phyloP scores from a whole-genome alignment of 2,888 invertebrate species.

The Xestia xanthographa region DNA sequence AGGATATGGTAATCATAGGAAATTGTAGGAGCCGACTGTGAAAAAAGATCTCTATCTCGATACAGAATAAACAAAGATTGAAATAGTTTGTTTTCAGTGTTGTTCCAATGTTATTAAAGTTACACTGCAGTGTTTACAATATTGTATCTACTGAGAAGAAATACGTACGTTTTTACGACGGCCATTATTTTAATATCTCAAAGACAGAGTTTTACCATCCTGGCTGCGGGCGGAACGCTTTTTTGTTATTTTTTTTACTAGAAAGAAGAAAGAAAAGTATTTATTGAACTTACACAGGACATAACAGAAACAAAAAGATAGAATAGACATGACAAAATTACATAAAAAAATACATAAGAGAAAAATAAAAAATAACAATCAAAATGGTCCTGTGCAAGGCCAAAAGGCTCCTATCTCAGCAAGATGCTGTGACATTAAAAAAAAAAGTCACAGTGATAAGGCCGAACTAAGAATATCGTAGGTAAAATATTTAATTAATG shows the following conservation, averaged over 20 bases:
- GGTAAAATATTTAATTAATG: not conserved
- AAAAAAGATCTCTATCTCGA: not conserved
- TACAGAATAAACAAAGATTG: not conserved
- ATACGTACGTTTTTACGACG: not conserved
- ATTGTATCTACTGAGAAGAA: not conserved
- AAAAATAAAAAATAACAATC: no score
- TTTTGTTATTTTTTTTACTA: no score
- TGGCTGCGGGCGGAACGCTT: not conserved
- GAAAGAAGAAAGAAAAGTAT: no score
- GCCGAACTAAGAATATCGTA: not conserved
- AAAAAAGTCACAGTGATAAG: no score
- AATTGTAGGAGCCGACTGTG: not conserved
- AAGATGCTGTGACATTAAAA: no score
- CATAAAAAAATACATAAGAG: no score
- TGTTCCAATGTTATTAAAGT: not conserved
- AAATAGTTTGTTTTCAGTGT: not conserved
- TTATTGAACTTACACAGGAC: no score
- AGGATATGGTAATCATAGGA: not conserved
- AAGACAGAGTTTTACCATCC: no score
- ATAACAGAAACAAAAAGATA: no score
- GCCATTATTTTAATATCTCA: not conserved
- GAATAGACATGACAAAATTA: no score
- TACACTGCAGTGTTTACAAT: not conserved
- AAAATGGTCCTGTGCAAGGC: no score
- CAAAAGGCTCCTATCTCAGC: no score